These are phyloP conservation scores for Carabus problematicus DNA, from an alignment of 2,888 invertebrate species.

Conservation along the genomic window DNA sequence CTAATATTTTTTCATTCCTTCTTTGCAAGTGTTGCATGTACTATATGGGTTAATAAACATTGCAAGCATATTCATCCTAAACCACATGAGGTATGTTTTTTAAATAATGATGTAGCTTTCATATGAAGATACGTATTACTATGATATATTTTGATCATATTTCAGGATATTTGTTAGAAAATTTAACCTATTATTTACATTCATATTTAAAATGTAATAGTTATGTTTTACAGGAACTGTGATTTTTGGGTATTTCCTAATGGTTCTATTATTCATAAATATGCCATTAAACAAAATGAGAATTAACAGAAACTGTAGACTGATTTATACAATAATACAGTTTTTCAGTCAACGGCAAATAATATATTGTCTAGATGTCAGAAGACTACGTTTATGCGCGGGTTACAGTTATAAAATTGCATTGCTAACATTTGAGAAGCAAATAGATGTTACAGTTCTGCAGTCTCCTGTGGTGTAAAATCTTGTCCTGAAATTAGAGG, in stretches of 20 bases:
- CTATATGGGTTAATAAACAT: conserved; percentile 44
- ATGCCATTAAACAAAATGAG: too few species aligned
- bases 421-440: too few species aligned
- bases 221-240: background rate
- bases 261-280: too few species aligned
- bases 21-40: conserved; percentile 29
- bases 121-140: background rate
- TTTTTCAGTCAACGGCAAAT: too few species aligned
- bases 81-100: conserved; percentile 47
- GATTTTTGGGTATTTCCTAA: background rate
- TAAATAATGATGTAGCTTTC: background rate
- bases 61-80: conserved; percentile 49
- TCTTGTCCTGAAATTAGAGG: too few species aligned
- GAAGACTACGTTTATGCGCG: too few species aligned
- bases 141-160: background rate
- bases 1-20: conserved; percentile 28
- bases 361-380: too few species aligned
- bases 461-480: too few species aligned
- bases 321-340: too few species aligned
- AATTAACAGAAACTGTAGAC: too few species aligned
- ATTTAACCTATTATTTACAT: background rate
- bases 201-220: background rate
- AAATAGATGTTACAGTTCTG: too few species aligned
- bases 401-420: too few species aligned
- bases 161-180: background rate